These are phyloP conservation scores for Ceratotherium simum DNA, from an alignment of 2,113 vertebrate species.

Conservation along the genomic window DNA sequence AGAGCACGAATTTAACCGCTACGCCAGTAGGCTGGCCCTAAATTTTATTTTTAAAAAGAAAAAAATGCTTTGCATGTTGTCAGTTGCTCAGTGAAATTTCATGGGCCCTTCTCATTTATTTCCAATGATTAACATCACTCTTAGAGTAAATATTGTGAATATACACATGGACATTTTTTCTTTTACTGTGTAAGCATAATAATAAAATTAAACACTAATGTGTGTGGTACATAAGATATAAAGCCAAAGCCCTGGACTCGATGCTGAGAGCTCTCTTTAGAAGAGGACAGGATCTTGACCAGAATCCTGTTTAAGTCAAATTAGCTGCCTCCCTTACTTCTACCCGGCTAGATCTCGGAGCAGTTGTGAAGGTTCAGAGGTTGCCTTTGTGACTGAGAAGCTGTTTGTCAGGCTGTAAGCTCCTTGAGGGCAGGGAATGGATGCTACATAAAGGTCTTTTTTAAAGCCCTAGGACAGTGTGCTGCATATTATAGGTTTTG, in stretches of 20 bases:
- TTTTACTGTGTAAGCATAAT: neutral
- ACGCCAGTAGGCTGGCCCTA: neutral
- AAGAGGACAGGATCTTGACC: neutral
- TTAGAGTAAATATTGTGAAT: neutral
- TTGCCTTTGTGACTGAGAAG: neutral
- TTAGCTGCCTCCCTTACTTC: neutral
- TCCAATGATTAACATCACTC: neutral
- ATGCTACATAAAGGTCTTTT: neutral
- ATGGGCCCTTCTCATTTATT: neutral
- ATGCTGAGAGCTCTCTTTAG: neutral
- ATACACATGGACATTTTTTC: neutral
- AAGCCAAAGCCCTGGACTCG: neutral
- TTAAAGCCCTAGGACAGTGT: neutral
- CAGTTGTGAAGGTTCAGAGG: neutral
- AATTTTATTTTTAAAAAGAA: constrained; percentile 20
- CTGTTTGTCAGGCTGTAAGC: neutral
- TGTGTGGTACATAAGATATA: neutral
- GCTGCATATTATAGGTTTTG: neutral
- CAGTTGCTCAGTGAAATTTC: neutral
- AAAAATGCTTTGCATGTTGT: neutral
- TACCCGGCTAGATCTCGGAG: neutral
- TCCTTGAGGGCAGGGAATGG: neutral
- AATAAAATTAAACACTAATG: neutral
- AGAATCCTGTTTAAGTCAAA: neutral
- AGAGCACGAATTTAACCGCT: too few relatives aligned